phyloP scores from a whole-genome alignment of 1,140 invertebrate genomes.

The Dinoponera quadriceps region DNA sequence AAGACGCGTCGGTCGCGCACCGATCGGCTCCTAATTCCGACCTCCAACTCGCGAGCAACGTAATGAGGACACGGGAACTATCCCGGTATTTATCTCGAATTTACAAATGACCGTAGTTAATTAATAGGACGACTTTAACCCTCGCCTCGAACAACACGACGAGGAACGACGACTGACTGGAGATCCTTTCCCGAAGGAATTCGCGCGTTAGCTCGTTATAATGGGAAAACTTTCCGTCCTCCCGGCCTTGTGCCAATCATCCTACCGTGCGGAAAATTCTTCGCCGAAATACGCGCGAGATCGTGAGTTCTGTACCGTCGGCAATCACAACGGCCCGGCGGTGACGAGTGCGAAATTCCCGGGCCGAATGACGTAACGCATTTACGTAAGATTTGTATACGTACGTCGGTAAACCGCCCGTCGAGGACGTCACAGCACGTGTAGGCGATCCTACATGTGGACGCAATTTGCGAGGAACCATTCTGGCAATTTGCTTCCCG shows the following conservation, averaged over 20 bases:
- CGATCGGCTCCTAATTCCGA: no score
- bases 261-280: constrained; percentile 1
- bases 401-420: neutral
- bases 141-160: neutral
- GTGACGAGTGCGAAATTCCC: constrained; percentile 30
- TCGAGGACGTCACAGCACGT: neutral
- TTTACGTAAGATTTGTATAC: constrained; percentile 49
- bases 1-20: no score
- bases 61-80: no score
- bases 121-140: constrained; percentile 3
- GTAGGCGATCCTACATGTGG: neutral
- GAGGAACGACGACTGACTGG: neutral
- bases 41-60: no score
- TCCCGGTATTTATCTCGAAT: neutral
- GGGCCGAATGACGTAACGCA: constrained; percentile 13
- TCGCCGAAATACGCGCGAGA: neutral
- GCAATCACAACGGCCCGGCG: constrained; percentile 1
- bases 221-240: constrained; percentile 23
- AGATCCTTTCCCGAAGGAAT: neutral
- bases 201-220: neutral
- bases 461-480: neutral
- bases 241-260: constrained; percentile 9
- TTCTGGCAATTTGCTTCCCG: neutral
- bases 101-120: constrained; percentile 37
- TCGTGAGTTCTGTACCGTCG: constrained; percentile 2